Conservation (phyloP, 1,140 invertebrate species). For the Paraescarpia echinospica region DNA sequence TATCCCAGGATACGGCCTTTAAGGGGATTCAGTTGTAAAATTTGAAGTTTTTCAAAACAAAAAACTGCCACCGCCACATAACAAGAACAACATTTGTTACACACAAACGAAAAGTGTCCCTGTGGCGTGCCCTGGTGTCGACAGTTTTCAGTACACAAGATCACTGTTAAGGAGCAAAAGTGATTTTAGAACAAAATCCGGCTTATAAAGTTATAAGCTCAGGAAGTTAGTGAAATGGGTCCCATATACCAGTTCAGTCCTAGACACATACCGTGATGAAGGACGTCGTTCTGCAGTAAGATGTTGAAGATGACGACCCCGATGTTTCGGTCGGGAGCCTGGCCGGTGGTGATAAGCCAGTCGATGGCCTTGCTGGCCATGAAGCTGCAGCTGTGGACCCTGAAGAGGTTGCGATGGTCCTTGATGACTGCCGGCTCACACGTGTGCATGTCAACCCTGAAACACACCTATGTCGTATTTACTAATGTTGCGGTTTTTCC, state of each 20-base stretch:
- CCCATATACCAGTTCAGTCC: not conserved
- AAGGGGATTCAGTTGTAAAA: too few species aligned
- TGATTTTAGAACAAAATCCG: too few species aligned
- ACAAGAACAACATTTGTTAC: too few species aligned
- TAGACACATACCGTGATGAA: conserved; percentile 10
- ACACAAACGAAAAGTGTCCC: too few species aligned
- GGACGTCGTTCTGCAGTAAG: not conserved
- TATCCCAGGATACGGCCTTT: too few species aligned
- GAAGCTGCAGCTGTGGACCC: not conserved
- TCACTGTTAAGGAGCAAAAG: too few species aligned
- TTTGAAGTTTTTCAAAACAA: too few species aligned
- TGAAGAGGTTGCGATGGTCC: conserved; percentile 18
- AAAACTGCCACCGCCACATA: too few species aligned
- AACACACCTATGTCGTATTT: not conserved
- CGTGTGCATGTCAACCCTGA: conserved; percentile 11
- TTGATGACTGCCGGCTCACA: not conserved
- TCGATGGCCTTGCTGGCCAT: not conserved
- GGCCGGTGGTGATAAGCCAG: conserved; percentile 5
- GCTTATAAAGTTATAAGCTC: not conserved
- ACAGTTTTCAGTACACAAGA: too few species aligned
- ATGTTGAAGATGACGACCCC: conserved; percentile 15
- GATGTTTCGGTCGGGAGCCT: not conserved
- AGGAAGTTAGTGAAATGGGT: too few species aligned
- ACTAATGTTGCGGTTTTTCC: too few species aligned
- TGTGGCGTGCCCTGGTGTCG: too few species aligned